These are phyloP conservation scores for Rambutsinella grinnellia DNA, from an alignment of 2,888 invertebrate species.

Conservation along the genomic window DNA sequence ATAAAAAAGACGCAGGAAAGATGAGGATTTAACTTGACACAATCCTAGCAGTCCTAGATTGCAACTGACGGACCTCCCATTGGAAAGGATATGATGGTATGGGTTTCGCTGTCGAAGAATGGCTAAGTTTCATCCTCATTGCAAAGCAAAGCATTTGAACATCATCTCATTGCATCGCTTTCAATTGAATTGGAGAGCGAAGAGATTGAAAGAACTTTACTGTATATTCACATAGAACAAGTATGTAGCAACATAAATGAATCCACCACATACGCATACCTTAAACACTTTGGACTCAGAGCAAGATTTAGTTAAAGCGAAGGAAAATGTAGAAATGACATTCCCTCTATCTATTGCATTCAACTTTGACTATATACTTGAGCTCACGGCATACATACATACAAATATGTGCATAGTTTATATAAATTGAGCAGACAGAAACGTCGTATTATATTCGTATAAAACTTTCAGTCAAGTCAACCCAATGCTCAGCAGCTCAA, in stretches of 20 bases:
- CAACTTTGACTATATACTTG: no score
- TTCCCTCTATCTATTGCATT: no score
- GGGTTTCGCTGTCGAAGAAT: slow-evolving; percentile 34
- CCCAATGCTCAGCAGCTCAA: neutral
- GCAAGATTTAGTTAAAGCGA: slow-evolving; percentile 13
- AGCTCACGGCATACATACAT: neutral
- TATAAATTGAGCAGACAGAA: slow-evolving; percentile 9
- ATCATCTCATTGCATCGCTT: neutral
- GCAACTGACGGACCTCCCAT: slow-evolving; percentile 65
- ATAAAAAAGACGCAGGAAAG: slow-evolving; percentile 41
- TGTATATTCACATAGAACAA: neutral
- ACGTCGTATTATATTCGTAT: slow-evolving; percentile 36
- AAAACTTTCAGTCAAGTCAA: slow-evolving; percentile 7
- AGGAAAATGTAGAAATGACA: slow-evolving; percentile 31
- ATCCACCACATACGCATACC: slow-evolving; percentile 17
- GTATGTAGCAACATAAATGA: slow-evolving; percentile 22
- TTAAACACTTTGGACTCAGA: neutral
- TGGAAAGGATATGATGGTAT: slow-evolving; percentile 49
- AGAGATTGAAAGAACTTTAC: slow-evolving; percentile 32
- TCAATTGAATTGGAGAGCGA: neutral
- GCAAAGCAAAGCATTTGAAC: neutral
- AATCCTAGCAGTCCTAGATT: slow-evolving; percentile 65
- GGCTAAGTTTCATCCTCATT: slow-evolving; percentile 10
- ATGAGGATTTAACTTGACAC: slow-evolving; percentile 58
- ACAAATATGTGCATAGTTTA: slow-evolving; percentile 4